phyloP scores from a whole-genome alignment of 2,888 invertebrate genomes.

The Aelia acuminata region DNA sequence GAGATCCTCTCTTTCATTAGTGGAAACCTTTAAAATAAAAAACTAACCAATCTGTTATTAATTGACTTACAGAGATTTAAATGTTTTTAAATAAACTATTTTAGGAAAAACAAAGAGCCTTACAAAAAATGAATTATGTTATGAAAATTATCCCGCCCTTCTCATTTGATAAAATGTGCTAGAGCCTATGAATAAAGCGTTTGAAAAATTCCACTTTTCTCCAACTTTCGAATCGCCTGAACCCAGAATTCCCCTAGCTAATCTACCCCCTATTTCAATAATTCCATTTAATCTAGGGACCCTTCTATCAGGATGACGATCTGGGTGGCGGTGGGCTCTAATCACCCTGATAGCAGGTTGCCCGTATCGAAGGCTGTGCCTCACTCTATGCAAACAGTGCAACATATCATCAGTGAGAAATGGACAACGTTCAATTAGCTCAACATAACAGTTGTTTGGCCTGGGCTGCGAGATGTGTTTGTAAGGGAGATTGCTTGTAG shows the following conservation, averaged over 20 bases:
- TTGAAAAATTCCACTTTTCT: neutral
- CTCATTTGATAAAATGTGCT: too few relatives aligned
- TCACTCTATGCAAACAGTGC: neutral
- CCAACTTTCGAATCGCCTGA: neutral
- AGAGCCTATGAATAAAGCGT: too few relatives aligned
- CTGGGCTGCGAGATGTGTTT: neutral
- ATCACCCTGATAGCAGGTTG: slow-evolving; percentile 18
- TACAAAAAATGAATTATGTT: too few relatives aligned
- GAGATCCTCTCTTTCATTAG: too few relatives aligned
- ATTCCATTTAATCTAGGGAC: neutral
- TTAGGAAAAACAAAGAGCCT: too few relatives aligned
- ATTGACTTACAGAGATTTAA: too few relatives aligned
- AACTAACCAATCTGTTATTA: too few relatives aligned
- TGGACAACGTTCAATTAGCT: neutral
- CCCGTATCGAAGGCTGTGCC: slow-evolving; percentile 22
- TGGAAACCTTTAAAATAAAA: too few relatives aligned
- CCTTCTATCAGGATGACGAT: neutral
- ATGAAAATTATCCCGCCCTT: too few relatives aligned
- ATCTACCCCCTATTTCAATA: neutral
- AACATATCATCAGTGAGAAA: slow-evolving; percentile 11
- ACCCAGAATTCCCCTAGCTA: neutral
- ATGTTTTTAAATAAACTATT: too few relatives aligned
- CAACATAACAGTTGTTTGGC: neutral
- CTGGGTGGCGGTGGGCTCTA: neutral
- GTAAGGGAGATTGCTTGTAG: neutral